A percentile compares a stretch with the other conserved stretches of the same genome.
phyloP scores from a whole-genome alignment of 2,888 invertebrate species.

The Dexiosoma caninum region DNA sequence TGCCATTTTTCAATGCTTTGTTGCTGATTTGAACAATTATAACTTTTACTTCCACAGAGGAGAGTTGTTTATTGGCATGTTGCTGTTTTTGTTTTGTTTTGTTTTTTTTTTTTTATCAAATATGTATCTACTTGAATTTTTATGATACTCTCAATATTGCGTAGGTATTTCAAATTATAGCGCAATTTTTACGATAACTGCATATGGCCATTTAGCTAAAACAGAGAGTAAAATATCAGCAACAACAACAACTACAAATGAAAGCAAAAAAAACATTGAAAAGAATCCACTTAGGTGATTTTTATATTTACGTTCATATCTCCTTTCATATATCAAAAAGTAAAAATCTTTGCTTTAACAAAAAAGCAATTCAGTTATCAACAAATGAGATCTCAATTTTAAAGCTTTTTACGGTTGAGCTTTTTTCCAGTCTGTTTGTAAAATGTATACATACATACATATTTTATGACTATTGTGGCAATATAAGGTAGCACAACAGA shows the following conservation, averaged over 20 bases:
- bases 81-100: neutral
- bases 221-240: neutral
- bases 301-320: slow-evolving; percentile 62
- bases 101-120: slow-evolving; percentile 14
- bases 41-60: neutral
- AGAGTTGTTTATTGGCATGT: neutral
- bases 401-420: slow-evolving; percentile 60
- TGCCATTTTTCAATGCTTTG: neutral
- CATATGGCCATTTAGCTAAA: slow-evolving; percentile 40
- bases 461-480: slow-evolving; percentile 63
- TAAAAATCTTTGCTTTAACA: slow-evolving; percentile 50
- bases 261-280: slow-evolving; percentile 9
- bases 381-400: slow-evolving; percentile 64
- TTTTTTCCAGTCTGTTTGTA: slow-evolving; percentile 8
- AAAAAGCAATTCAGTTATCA: slow-evolving; percentile 63
- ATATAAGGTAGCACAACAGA: slow-evolving; percentile 49
- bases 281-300: slow-evolving; percentile 54
- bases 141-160: slow-evolving; percentile 37
- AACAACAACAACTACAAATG: neutral
- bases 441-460: slow-evolving; percentile 36
- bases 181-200: slow-evolving; percentile 37
- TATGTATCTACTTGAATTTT: slow-evolving; percentile 45
- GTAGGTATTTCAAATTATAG: slow-evolving; percentile 39
- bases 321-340: slow-evolving; percentile 63
- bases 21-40: neutral